These are phyloP conservation scores for Erpornis zantholeuca DNA, from an alignment of 2,113 vertebrate species.

Conservation along the genomic window DNA sequence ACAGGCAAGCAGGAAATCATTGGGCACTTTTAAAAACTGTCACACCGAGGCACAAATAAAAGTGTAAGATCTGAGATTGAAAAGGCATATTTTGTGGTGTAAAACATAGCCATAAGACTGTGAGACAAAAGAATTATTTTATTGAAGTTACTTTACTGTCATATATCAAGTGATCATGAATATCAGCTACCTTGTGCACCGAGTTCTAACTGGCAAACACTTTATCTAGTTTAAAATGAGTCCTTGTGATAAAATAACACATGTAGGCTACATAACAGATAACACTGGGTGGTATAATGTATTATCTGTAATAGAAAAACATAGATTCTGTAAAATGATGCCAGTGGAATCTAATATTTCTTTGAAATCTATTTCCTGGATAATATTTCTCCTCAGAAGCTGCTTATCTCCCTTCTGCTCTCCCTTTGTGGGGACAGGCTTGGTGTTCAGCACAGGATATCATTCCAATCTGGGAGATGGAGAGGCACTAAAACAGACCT, in stretches of 20 bases:
- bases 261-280: neutral
- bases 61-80: neutral
- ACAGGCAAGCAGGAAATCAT: neutral
- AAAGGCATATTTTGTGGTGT: neutral
- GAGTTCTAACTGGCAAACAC: neutral
- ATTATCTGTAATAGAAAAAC: neutral
- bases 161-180: neutral
- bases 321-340: slow-evolving; percentile 20
- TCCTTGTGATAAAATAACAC: slow-evolving; percentile 30
- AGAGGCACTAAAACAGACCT: neutral
- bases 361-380: slow-evolving; percentile 11
- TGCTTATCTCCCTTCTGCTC: neutral
- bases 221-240: slow-evolving; percentile 14
- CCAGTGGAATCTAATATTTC: neutral
- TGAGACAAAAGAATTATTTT: slow-evolving; percentile 2
- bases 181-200: neutral
- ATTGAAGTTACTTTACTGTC: neutral
- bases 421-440: neutral
- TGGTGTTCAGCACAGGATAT: neutral
- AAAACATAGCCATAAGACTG: neutral
- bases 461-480: neutral
- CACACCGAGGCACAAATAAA: neutral
- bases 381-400: neutral
- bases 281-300: neutral
- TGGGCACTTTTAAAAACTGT: neutral